Base-by-base conservation (phyloP, 2,888 invertebrate species). In the Matsumyia berberina region DNA sequence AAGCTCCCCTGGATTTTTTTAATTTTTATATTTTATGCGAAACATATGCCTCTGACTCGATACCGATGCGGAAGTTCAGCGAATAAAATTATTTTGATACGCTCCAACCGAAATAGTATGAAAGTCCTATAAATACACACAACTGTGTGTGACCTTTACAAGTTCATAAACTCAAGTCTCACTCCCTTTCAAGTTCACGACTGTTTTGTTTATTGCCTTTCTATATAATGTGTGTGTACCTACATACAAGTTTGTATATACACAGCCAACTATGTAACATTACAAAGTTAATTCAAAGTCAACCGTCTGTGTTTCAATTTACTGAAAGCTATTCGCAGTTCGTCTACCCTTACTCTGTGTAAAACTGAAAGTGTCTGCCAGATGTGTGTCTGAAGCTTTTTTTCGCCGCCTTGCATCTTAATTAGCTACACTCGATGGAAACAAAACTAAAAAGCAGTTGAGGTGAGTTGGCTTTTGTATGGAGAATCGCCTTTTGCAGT, bases 261-360 rank as follows among this genome's bases (percentile, higher is more conserved):
- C 4, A 24, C 24, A 24, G 4, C 24, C 24, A 24, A 24, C 19
- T 8, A 12, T 51, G 51, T 37, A 51, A 29, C 42, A n/a, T 53
- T 67, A 67, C 67, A 55, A 55, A 53, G 53, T 17, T 42, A 53
- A 53, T 73, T 53, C 29, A 73, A 62, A 55, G 64, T 64, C 73
- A 64, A 64, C 44, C 44, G 42, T 39, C 37, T 55, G 24, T 29
- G 17, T 44, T 33, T 12, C n/a, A 33, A 19, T 64, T 24, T 4
- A 29, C 39, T 17, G 12, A 64, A 73, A 35, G 42, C 62, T 35
- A 44, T 51, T 8, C 24, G 39, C n/a, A n/a, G 39, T 39, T 66
- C 29, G 9, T 8, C 33, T 3, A 57, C 60, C 6, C 31, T n/a
- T 31, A 44, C 5, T 51, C 5, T 7, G 51, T 1, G 15, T 12